A percentile compares a stretch with the other conserved stretches of the same genome.
Evolutionary conservation across 1,140 invertebrate species (phyloP).

Genomic region (Cydia pomonella): DNA sequence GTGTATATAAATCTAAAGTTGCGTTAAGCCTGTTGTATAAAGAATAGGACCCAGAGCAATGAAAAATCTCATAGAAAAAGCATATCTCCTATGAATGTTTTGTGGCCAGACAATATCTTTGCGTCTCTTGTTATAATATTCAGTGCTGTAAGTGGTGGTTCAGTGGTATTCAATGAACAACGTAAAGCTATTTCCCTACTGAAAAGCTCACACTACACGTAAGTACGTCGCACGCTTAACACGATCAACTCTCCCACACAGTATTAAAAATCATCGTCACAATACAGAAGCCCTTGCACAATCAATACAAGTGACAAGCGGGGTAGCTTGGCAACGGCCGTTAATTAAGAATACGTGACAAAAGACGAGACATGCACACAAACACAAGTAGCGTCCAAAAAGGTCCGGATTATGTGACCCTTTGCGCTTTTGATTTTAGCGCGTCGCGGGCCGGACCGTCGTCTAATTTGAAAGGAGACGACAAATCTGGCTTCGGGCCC

Average conservation of each 20-base stretch:
- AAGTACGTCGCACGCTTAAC: slow-evolving; percentile 18
- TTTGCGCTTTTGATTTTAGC: slow-evolving; percentile 79
- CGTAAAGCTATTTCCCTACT: slow-evolving; percentile 29
- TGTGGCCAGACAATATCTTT: no score
- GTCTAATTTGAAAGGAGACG: slow-evolving; percentile 78
- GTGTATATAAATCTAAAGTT: no score
- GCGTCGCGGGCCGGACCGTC: slow-evolving; percentile 66
- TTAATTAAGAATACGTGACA: slow-evolving; percentile 82
- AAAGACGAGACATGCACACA: slow-evolving; percentile 79
- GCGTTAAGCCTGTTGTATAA: no score
- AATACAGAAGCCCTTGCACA: slow-evolving; percentile 59
- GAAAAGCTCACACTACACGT: slow-evolving; percentile 11
- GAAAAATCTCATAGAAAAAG: no score
- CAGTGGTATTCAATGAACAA: no score
- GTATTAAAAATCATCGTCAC: slow-evolving; percentile 55
- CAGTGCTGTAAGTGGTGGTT: no score
- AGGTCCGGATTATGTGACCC: slow-evolving; percentile 78
- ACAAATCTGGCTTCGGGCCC: slow-evolving; percentile 78
- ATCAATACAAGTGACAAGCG: slow-evolving; percentile 75
- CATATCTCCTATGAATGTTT: no score
- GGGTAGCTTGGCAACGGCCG: slow-evolving; percentile 69
- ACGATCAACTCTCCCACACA: background rate
- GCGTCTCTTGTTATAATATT: no score
- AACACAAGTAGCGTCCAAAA: slow-evolving; percentile 74
- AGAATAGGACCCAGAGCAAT: no score